Base-by-base conservation (phyloP, 2,888 invertebrate species). In the Pyrrhia umbra region DNA sequence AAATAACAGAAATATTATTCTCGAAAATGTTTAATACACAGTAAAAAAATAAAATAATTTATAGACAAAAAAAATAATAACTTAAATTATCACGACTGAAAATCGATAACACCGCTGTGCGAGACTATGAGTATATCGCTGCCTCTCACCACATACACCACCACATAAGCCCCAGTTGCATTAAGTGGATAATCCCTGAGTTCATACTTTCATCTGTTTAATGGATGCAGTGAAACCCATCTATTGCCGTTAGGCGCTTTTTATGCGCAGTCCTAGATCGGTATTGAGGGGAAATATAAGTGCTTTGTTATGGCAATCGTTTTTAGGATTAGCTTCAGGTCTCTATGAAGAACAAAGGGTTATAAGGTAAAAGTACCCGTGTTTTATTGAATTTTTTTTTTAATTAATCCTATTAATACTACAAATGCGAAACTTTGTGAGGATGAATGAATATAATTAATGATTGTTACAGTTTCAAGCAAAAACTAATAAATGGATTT, bases 201-300 rank as follows among this genome's bases (percentile, higher is more conserved):
- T 91, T 89, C 90, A 92, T 91, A 91, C 90, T 90, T 90, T 89
- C 92, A 93, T 92, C 90, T 90, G 83, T 85, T 86, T 92, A 93
- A 92, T 93, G 92, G 91, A 92, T 90, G 92, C 91, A 90, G 85
- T 85, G 87, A 88, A 90, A 89, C 85, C 87, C 88, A 88, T 90
- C 89, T 89, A 90, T 89, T 84, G 88, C 83, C 80, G 86, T 85
- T 81, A 82, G 84, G 85, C 81, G 81, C 76, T 85, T 88, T 88
- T 90, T 88, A 88, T 84, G 83, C 81, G 80, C 87, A 85, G 82
- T 88, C 79, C 79, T 76, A 82, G 80, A 77, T 79, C 75, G 42
- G 37, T 68, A 76, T 75, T 54, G 72, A 64, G 51, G 56, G 52
- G 57, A 49, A 62, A 67, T 57, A 67, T 60, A 65, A 58, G 30